Base-by-base conservation (phyloP, 2,888 invertebrate species). In the Autographa gamma region DNA sequence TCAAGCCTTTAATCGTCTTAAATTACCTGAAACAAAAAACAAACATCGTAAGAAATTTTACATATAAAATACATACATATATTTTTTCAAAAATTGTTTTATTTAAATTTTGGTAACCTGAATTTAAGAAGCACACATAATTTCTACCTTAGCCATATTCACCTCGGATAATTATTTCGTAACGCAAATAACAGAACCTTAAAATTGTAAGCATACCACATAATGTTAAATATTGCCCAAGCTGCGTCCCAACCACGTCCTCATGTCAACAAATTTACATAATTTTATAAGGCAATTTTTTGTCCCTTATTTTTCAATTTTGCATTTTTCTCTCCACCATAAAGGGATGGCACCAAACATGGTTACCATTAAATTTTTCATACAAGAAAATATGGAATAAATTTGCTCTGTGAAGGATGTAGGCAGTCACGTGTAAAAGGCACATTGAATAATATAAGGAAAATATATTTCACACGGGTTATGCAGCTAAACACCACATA, bases 21-120 rank as follows among this genome's bases (percentile, higher is more conserved):
- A 54, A 54, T 72, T 82, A 82, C 82, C 82, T 82, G 79, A 60
- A 82, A 71, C 74, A 80, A 80, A 63, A 32, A 63, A n/a, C 41
- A 60, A 60, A 38, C 38, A 19, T 38, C 0, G 32, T 7, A 31
- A 14, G 16, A 11, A 31, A 19, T 52, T 16, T 13, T 13, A 6
- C 8, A 60, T 3, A 43, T 43, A n/a, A 9, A 32, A 38, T 38
- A 38, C 34, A 38, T 32, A 32, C 32, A n/a, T n/a, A n/a, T n/a
- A n/a, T n/a, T n/a, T n/a, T n/a, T n/a, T n/a, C n/a, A n/a, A n/a
- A n/a, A n/a, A n/a, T n/a, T n/a, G 25, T 25, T 25, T 25, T 1
- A 25, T 25, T 25, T 25, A 1, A 1, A 1, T 25, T 25, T 25
- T 25, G 1, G 25, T 25, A 2, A 25, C 25, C 25, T 25, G 3